phyloP scores from a whole-genome alignment of 2,113 vertebrate species.

The Glaucomys volans region DNA sequence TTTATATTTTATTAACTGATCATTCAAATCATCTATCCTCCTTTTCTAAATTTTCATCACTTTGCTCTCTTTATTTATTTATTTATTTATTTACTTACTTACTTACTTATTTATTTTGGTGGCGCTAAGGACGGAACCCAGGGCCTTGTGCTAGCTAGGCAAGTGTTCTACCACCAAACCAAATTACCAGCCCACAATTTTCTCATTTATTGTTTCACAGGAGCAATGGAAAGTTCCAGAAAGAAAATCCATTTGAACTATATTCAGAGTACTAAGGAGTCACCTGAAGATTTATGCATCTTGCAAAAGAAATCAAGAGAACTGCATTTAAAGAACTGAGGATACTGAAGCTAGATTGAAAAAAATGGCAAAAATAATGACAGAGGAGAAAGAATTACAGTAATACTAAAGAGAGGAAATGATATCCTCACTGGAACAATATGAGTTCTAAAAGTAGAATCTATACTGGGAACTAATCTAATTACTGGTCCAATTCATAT shows the following conservation, averaged over 20 bases:
- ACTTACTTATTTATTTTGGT: too few relatives aligned
- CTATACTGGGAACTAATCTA: neutral
- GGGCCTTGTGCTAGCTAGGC: too few relatives aligned
- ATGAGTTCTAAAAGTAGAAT: neutral
- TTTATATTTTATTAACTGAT: neutral
- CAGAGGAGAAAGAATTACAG: neutral
- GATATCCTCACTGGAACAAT: neutral
- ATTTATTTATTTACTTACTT: too few relatives aligned
- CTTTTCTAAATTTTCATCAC: neutral
- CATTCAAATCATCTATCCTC: constrained; percentile 9
- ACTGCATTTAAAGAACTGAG: neutral
- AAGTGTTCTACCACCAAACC: too few relatives aligned
- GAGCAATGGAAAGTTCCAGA: neutral
- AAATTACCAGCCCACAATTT: neutral
- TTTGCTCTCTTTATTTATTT: neutral
- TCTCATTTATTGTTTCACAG: constrained; percentile 11
- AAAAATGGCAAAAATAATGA: neutral
- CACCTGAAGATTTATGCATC: neutral
- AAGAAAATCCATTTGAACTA: constrained; percentile 24
- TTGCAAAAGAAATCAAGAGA: neutral
- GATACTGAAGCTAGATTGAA: neutral
- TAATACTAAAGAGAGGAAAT: neutral
- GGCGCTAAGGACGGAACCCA: too few relatives aligned
- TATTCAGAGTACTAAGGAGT: neutral
- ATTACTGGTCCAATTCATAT: neutral